These are phyloP conservation scores for Catostylus mosaicus DNA, from an alignment of 30 jellyfish, hydroid and myxozoan species.

Conservation along the genomic window DNA sequence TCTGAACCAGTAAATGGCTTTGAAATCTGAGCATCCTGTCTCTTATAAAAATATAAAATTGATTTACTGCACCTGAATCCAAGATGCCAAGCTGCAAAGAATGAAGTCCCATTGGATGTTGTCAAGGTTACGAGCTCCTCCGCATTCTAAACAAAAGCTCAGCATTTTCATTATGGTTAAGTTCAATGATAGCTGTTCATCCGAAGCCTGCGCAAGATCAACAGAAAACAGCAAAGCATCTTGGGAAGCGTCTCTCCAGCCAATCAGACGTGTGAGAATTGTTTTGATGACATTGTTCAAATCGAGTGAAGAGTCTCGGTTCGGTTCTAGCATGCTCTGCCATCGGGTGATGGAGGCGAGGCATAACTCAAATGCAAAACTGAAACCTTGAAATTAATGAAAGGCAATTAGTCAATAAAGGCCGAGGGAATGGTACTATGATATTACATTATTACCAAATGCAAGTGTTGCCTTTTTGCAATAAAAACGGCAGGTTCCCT, in stretches of 20 bases:
- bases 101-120: constrained; percentile 87
- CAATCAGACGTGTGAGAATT: constrained; percentile 20
- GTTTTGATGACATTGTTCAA: constrained; percentile 20
- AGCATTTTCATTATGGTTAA: constrained; percentile 50
- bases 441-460: too few relatives aligned
- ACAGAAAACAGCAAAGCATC: constrained; percentile 40
- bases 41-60: neutral
- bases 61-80: constrained; percentile 80
- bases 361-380: constrained; percentile 43
- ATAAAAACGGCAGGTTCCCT: too few relatives aligned
- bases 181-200: constrained; percentile 36
- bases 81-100: constrained; percentile 86
- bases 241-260: constrained; percentile 58
- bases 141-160: constrained; percentile 37
- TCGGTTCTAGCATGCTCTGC: constrained; percentile 46
- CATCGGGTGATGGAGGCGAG: constrained; percentile 44
- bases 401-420: too few relatives aligned
- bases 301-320: constrained; percentile 29
- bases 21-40: too few relatives aligned
- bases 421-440: too few relatives aligned
- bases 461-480: too few relatives aligned
- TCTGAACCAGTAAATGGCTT: too few relatives aligned
- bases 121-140: constrained; percentile 17
- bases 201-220: constrained; percentile 44
- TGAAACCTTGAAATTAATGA: constrained; percentile 20